These are phyloP conservation scores for Eilema griseolum DNA, from an alignment of 2,888 invertebrate species.

Conservation along the genomic window DNA sequence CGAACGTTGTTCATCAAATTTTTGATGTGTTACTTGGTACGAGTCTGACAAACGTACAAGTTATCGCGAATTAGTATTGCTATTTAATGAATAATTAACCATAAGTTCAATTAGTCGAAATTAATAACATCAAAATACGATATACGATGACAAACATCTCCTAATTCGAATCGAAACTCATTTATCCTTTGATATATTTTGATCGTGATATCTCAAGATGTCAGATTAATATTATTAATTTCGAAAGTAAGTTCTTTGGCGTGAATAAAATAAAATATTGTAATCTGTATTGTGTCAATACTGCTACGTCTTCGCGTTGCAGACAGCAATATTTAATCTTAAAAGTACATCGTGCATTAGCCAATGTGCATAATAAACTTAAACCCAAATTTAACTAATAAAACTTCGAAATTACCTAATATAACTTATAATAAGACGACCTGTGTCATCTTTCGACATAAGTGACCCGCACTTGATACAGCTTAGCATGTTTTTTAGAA, in stretches of 20 bases:
- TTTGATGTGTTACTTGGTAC: background rate
- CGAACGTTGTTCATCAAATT: no score
- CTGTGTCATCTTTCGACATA: constrained; percentile 1
- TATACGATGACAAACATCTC: background rate
- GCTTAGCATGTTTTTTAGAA: constrained; percentile 4
- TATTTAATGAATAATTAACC: background rate
- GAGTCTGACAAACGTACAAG: background rate
- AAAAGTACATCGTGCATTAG: background rate
- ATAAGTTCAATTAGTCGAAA: background rate
- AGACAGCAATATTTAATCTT: background rate
- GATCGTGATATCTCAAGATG: background rate
- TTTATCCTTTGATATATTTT: background rate
- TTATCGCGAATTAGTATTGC: background rate
- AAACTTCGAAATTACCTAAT: constrained; percentile 36
- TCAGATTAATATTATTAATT: background rate
- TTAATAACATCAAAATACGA: background rate
- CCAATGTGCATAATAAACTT: constrained; percentile 7
- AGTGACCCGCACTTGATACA: constrained; percentile 10
- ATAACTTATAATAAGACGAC: constrained; percentile 31
- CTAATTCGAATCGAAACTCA: background rate
- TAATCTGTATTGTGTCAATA: background rate
- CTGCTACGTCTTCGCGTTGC: background rate
- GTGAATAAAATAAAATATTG: background rate
- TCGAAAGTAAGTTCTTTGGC: background rate
- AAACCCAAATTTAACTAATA: constrained; percentile 32